Conservation (phyloP, 64 coral and sea anemone genomes). For the Montipora sp. region DNA sequence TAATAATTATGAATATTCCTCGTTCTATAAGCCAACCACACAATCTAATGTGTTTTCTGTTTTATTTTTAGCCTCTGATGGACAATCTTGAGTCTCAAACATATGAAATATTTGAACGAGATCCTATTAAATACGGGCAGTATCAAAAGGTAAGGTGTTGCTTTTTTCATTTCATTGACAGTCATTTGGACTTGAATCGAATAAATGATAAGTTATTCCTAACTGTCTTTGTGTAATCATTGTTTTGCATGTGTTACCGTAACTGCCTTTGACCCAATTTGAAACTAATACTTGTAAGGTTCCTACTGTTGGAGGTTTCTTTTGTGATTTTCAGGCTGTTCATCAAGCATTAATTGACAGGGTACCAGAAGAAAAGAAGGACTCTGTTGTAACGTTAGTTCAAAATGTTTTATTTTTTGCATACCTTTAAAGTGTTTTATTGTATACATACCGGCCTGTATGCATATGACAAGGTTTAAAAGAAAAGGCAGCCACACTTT, state of each 20-base stretch:
- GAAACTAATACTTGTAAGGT: background rate
- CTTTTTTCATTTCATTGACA: background rate
- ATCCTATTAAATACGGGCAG: slow-evolving; percentile 94
- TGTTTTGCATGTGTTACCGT: no score
- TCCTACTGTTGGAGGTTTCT: background rate
- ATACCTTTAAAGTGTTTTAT: no score
- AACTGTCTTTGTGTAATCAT: no score
- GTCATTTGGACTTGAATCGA: no score
- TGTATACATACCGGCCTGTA: no score
- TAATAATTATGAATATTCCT: no score
- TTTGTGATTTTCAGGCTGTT: slow-evolving; percentile 72
- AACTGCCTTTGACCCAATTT: no score
- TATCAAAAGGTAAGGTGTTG: slow-evolving; percentile 87
- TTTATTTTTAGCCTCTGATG: slow-evolving; percentile 82
- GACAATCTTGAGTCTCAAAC: slow-evolving; percentile 99
- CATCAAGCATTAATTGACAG: slow-evolving; percentile 87
- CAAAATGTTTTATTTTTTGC: background rate
- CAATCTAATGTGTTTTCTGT: no score
- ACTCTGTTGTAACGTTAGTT: slow-evolving; percentile 83
- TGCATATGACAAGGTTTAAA: no score
- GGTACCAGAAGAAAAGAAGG: slow-evolving; percentile 79
- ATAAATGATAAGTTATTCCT: no score
- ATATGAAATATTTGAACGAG: slow-evolving; percentile 99
- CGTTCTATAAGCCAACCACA: no score
- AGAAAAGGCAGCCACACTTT: no score